These are phyloP conservation scores for Mionectes olivaceus DNA, from an alignment of 2,797 vertebrate genomes.

Conservation along the genomic window DNA sequence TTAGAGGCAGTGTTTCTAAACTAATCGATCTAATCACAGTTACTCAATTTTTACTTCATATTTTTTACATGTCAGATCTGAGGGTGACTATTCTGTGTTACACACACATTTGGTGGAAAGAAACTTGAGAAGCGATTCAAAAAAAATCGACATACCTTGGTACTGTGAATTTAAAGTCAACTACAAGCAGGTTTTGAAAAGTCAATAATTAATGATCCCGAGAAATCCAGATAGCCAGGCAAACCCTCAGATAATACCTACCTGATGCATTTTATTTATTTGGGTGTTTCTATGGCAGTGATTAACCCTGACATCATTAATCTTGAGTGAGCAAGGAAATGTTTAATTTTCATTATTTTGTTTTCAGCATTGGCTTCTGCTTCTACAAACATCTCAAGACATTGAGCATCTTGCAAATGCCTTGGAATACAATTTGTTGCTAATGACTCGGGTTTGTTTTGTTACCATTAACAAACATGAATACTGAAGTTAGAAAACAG, in stretches of 20 bases:
- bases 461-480: not conserved
- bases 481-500: not conserved
- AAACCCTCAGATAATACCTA: slow-evolving; percentile 12
- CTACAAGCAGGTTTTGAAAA: slow-evolving; percentile 5
- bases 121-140: not conserved
- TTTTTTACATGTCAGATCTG: not conserved
- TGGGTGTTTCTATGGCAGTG: not conserved
- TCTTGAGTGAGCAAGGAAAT: slow-evolving; percentile 9
- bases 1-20: not conserved
- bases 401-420: slow-evolving; percentile 21
- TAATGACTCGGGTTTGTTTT: not conserved
- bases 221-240: not conserved
- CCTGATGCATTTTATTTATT: slow-evolving; percentile 20
- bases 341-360: slow-evolving; percentile 44
- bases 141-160: not conserved
- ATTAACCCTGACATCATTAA: slow-evolving; percentile 43
- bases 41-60: not conserved
- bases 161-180: not conserved
- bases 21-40: not conserved
- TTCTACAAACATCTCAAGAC: slow-evolving; percentile 40
- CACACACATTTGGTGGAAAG: not conserved
- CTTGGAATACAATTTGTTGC: slow-evolving; percentile 19
- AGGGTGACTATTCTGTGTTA: not conserved
- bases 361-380: slow-evolving; percentile 10
- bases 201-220: not conserved